phyloP scores from a whole-genome alignment of 2,113 vertebrate species.

The Pterophyllum scalare region DNA sequence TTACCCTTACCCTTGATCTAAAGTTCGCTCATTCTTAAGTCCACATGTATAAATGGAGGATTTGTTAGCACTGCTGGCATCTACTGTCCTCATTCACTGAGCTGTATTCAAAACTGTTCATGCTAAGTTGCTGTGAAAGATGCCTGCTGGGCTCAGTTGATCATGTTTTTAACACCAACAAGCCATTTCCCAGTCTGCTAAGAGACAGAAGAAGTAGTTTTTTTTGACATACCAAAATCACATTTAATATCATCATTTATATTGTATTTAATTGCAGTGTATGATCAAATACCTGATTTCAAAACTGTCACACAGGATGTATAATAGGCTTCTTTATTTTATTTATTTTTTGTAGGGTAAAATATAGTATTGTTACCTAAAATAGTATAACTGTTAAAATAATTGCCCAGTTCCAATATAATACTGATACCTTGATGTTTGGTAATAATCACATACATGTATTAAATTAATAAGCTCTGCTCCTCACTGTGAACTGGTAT shows the following conservation, averaged over 20 bases:
- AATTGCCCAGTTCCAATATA: too few species aligned
- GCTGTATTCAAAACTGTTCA: neutral
- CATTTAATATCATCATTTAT: neutral
- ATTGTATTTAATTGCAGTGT: neutral
- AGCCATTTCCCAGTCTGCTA: neutral
- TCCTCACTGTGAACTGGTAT: neutral
- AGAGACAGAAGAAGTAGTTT: too few species aligned
- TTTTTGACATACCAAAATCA: neutral
- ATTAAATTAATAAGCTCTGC: neutral
- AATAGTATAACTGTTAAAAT: too few species aligned
- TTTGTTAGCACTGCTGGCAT: neutral
- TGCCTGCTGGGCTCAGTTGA: accelerated
- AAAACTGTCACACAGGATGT: neutral
- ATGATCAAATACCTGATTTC: neutral
- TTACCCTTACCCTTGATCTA: neutral
- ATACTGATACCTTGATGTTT: neutral
- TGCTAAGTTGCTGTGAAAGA: slow-evolving; percentile 11
- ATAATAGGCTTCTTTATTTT: too few species aligned
- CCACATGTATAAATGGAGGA: neutral
- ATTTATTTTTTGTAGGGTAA: too few species aligned
- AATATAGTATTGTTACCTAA: too few species aligned
- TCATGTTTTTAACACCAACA: slow-evolving; percentile 14
- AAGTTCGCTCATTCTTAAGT: neutral
- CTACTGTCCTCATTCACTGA: neutral
- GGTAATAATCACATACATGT: accelerated